phyloP scores from a whole-genome alignment of 2,888 invertebrate genomes.

The Idaea biselata region DNA sequence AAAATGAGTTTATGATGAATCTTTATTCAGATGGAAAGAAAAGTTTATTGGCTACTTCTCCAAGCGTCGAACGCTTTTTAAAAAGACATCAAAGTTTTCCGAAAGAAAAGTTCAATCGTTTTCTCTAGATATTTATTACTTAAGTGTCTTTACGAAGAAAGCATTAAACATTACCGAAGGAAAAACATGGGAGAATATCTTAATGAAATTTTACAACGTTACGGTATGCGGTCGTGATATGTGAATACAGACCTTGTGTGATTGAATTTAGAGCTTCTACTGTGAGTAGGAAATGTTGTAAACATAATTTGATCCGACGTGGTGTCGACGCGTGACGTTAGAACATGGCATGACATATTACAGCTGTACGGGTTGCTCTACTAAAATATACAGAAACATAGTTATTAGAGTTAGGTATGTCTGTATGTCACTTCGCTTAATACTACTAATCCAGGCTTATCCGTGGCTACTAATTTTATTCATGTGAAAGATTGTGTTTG shows the following conservation, averaged over 20 bases:
- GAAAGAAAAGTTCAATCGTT: neutral
- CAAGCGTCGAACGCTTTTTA: too few relatives aligned
- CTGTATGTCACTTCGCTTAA: neutral
- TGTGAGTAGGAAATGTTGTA: conserved; percentile 19
- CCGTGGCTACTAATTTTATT: too few relatives aligned
- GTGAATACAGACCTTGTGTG: conserved; percentile 31
- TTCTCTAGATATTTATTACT: neutral
- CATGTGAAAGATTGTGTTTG: too few relatives aligned
- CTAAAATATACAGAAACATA: neutral
- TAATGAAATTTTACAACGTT: conserved; percentile 32
- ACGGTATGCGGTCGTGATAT: conserved; percentile 11
- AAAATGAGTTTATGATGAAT: too few relatives aligned
- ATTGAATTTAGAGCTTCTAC: conserved; percentile 23
- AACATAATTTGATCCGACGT: conserved; percentile 44
- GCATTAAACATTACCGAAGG: conserved; percentile 24
- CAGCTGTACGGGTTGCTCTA: conserved; percentile 38
- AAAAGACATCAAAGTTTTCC: neutral
- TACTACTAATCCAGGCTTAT: neutral
- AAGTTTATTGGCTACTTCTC: too few relatives aligned
- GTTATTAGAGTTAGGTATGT: neutral
- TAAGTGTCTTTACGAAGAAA: conserved; percentile 15
- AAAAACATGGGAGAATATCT: conserved; percentile 32
- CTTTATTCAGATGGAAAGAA: too few relatives aligned
- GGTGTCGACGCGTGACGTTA: conserved; percentile 39
- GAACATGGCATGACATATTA: conserved; percentile 46